These are phyloP conservation scores for Myocastor coypus DNA, from an alignment of 2,113 vertebrate genomes.

Conservation along the genomic window DNA sequence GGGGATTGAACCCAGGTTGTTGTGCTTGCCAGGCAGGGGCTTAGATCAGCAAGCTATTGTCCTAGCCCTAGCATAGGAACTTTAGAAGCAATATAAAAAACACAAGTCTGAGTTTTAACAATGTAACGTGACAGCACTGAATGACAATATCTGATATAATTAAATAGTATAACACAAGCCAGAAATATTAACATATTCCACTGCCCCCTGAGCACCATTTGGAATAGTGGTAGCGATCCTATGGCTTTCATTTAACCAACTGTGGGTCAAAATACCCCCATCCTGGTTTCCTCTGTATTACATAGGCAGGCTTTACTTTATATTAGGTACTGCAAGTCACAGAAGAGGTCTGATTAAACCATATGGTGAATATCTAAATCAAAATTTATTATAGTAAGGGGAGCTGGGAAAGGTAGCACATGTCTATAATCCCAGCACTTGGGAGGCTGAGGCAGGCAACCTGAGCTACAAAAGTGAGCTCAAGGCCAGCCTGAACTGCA, in stretches of 20 bases:
- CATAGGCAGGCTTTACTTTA: background rate
- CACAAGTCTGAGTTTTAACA: constrained; percentile 29
- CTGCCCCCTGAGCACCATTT: background rate
- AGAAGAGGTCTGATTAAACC: background rate
- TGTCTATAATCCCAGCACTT: too few species aligned
- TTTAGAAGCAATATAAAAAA: constrained; percentile 19
- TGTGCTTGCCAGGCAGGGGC: too few species aligned
- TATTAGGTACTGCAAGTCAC: background rate
- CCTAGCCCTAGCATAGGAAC: constrained; percentile 32
- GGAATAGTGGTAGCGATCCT: background rate
- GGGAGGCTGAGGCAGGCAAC: too few species aligned
- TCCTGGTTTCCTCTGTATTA: too few species aligned
- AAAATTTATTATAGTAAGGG: background rate
- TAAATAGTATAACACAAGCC: background rate
- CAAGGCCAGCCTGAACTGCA: too few species aligned
- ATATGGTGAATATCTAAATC: background rate
- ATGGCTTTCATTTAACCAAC: background rate
- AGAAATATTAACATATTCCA: background rate
- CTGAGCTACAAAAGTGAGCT: too few species aligned
- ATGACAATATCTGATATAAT: background rate
- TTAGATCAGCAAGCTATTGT: too few species aligned
- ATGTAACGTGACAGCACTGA: constrained; percentile 54
- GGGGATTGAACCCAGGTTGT: too few species aligned
- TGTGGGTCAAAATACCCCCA: background rate
- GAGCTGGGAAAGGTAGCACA: too few species aligned